phyloP scores from a whole-genome alignment of 2,113 vertebrate genomes.

The Donacobius atricapilla region DNA sequence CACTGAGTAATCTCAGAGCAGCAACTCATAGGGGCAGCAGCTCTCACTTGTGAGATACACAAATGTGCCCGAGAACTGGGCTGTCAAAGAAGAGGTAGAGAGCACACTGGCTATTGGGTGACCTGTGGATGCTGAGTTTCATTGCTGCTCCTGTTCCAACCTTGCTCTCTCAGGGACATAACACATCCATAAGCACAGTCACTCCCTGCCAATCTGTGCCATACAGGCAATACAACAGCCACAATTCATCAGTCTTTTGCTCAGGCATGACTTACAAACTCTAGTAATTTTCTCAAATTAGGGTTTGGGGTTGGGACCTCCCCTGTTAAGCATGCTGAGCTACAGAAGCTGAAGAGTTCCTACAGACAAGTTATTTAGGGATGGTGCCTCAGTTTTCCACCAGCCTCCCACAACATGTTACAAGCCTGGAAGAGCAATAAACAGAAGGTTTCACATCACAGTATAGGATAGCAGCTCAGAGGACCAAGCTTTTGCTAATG shows the following conservation, averaged over 20 bases:
- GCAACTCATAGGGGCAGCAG: not conserved
- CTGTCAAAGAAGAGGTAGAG: not conserved
- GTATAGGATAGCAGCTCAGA: not conserved
- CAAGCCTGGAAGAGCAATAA: not conserved
- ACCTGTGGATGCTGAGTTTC: not conserved
- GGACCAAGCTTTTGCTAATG: not conserved
- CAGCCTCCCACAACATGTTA: rapidly evolving
- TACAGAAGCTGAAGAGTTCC: not conserved
- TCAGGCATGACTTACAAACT: not conserved
- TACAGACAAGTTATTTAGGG: not conserved
- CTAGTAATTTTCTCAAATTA: not conserved
- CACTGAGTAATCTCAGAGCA: not conserved
- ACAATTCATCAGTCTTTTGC: not conserved
- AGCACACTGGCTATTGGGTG: not conserved
- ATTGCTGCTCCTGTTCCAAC: not conserved
- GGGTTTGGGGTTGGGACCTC: not conserved
- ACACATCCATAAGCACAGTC: not conserved
- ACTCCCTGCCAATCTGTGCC: not conserved
- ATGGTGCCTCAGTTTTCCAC: not conserved
- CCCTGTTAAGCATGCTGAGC: not conserved
- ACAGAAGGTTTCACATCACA: not conserved
- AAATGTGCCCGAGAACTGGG: not conserved
- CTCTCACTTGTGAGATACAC: rapidly evolving
- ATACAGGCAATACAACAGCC: not conserved
- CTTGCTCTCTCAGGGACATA: not conserved